These are phyloP conservation scores for Taxidea taxus DNA, from an alignment of 2,113 vertebrate species.

Conservation along the genomic window DNA sequence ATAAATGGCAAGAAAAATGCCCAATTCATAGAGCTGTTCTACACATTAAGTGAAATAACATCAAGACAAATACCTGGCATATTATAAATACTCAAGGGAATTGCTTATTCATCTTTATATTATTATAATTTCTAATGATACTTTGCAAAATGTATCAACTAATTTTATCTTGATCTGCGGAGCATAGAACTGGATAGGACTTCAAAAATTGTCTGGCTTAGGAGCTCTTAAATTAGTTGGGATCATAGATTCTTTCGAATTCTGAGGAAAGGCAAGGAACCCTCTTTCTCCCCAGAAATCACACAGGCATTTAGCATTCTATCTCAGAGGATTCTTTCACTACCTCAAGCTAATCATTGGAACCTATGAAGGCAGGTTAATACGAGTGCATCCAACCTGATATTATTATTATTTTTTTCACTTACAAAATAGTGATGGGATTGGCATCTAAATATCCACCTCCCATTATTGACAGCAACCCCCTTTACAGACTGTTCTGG, in stretches of 20 bases:
- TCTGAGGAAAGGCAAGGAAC: not conserved
- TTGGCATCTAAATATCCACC: not conserved
- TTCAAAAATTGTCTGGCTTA: not conserved
- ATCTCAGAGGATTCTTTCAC: not conserved
- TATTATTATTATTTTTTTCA: not conserved
- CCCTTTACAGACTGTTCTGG: not conserved
- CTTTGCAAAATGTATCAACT: not conserved
- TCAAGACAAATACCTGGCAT: not conserved
- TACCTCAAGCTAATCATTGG: not conserved
- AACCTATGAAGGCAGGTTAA: not conserved
- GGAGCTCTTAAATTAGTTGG: not conserved
- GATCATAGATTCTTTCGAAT: not conserved
- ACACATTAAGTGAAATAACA: not conserved
- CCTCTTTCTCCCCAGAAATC: not conserved
- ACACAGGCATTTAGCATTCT: not conserved
- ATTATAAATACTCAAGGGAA: not conserved
- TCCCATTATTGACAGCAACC: not conserved
- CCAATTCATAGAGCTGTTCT: not conserved
- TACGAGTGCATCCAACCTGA: not conserved
- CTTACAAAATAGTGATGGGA: not conserved
- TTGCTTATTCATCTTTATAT: not conserved
- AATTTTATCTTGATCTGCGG: not conserved
- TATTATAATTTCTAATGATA: constrained; percentile 2
- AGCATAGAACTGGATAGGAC: not conserved
- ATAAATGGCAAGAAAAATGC: not conserved